Percentiles rank a stretch among this genome's conserved stretches.
phyloP scores from a whole-genome alignment of 2,888 invertebrate species.

The Onchidella celtica region DNA sequence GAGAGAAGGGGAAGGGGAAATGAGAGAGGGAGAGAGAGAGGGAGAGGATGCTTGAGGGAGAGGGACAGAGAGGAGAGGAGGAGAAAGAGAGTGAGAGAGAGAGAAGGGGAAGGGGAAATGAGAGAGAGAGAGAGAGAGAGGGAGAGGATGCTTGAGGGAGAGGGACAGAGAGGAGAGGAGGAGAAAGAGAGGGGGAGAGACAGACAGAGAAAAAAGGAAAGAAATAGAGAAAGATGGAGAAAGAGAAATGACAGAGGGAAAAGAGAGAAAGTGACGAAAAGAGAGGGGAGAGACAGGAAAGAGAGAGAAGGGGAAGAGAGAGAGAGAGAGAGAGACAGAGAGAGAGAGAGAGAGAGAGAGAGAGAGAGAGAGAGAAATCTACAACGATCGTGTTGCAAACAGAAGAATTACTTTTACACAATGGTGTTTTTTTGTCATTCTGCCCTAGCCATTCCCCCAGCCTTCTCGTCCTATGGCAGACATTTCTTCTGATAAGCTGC shows the following conservation, averaged over 20 bases:
- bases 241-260: neutral
- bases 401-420: too few species aligned
- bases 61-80: neutral
- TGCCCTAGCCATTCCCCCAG: too few species aligned
- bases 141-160: neutral
- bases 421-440: too few species aligned
- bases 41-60: neutral
- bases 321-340: slow-evolving; percentile 9
- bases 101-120: neutral
- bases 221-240: slow-evolving; percentile 1
- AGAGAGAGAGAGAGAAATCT: too few species aligned
- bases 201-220: slow-evolving; percentile 2
- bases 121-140: neutral
- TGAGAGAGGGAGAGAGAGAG: neutral
- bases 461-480: too few species aligned
- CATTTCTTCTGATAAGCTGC: too few species aligned
- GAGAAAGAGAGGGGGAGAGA: neutral
- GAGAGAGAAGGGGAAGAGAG: neutral
- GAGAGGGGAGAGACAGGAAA: neutral
- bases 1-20: neutral
- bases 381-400: too few species aligned
- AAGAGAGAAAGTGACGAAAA: neutral
- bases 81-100: neutral
- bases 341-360: neutral
- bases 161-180: neutral